Conservation (phyloP, 2,888 invertebrate genomes). For the Dastarcus helophoroides region DNA sequence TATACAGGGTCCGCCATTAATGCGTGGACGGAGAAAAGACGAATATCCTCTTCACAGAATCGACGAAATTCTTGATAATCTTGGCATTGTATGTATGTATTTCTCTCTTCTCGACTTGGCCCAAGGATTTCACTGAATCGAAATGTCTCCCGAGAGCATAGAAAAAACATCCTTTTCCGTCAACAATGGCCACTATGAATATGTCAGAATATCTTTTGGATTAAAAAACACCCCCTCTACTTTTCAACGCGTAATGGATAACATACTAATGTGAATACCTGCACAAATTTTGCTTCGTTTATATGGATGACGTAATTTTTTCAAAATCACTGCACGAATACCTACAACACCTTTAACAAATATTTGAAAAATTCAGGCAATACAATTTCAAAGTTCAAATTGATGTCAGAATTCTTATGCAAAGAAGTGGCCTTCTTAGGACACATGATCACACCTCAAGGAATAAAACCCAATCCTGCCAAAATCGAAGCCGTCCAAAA, state of each 20-base stretch:
- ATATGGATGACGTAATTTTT: conserved; percentile 21
- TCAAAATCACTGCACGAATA: conserved; percentile 10
- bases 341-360: conserved; percentile 6
- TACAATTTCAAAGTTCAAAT: conserved; percentile 13
- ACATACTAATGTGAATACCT: conserved; percentile 9
- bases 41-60: conserved; percentile 12
- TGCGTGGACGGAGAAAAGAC: conserved; percentile 13
- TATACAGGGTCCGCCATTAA: conserved; percentile 11
- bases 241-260: conserved; percentile 16
- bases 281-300: conserved; percentile 13
- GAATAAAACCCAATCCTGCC: conserved; percentile 12
- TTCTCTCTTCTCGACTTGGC: conserved; percentile 14
- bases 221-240: conserved; percentile 15
- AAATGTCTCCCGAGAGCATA: conserved; percentile 10
- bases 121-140: conserved; percentile 15
- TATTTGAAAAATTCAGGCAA: conserved; percentile 5
- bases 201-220: conserved; percentile 15
- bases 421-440: conserved; percentile 9
- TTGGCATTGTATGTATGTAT: conserved; percentile 2
- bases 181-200: conserved; percentile 14
- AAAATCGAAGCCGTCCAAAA: conserved; percentile 13
- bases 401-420: conserved; percentile 10
- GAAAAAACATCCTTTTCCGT: conserved; percentile 16
- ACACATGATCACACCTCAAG: conserved; percentile 8
- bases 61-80: conserved; percentile 8